phyloP scores from a whole-genome alignment of 2,888 invertebrate genomes.

The Amblyjoppa fuscipennis region DNA sequence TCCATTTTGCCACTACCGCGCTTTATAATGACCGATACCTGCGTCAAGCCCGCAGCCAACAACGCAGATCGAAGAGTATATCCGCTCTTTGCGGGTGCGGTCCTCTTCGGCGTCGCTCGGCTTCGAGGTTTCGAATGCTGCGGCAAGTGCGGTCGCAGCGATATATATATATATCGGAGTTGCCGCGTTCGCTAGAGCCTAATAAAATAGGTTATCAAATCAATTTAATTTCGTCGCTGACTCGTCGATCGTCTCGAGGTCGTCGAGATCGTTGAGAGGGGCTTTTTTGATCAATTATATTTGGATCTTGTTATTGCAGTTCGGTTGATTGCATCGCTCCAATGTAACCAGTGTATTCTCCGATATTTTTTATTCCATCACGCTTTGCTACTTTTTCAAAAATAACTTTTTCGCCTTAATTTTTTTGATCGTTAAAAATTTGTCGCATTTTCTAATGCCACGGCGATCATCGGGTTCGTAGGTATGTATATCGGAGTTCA shows the following conservation, averaged over 20 bases:
- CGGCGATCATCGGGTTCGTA: neutral
- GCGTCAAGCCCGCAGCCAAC: constrained; percentile 24
- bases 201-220: too few species aligned
- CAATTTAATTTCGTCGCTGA: too few species aligned
- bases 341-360: too few species aligned
- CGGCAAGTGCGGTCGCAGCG: constrained; percentile 22
- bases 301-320: too few species aligned
- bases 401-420: neutral
- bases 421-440: neutral
- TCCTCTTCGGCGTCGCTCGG: constrained; percentile 64
- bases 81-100: constrained; percentile 35
- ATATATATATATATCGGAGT: neutral
- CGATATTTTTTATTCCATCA: too few species aligned
- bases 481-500: constrained; percentile 28
- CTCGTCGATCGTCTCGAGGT: too few species aligned
- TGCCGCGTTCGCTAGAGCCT: too few species aligned
- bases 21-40: constrained; percentile 11
- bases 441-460: constrained; percentile 1
- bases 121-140: constrained; percentile 39
- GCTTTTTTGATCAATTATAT: too few species aligned
- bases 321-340: too few species aligned
- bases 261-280: too few species aligned
- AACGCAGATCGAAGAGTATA: constrained; percentile 6
- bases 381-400: too few species aligned
- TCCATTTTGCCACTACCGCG: constrained; percentile 28